phyloP scores from a whole-genome alignment of 2,113 vertebrate species.

The Urocitellus parryii region DNA sequence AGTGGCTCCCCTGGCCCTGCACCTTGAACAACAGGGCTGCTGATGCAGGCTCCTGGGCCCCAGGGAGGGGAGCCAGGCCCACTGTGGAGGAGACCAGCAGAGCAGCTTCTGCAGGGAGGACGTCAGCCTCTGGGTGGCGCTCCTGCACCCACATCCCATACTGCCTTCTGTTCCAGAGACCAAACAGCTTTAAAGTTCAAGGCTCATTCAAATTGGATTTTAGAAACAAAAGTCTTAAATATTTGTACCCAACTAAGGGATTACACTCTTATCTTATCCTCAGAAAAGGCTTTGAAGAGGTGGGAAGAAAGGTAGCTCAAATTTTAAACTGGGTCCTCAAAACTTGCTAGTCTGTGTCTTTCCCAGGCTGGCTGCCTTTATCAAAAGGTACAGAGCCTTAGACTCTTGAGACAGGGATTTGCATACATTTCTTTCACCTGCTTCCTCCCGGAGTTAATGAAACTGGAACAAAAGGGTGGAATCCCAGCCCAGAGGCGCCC shows the following conservation, averaged over 20 bases:
- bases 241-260: constrained; percentile 84
- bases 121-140: not conserved
- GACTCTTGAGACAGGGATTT: constrained; percentile 84
- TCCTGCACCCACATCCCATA: too few species aligned
- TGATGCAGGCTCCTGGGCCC: not conserved
- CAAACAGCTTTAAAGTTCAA: constrained; percentile 85
- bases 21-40: not conserved
- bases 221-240: constrained; percentile 86
- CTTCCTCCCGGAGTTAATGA: constrained; percentile 84
- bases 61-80: not conserved
- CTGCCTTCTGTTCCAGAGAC: constrained; percentile 77
- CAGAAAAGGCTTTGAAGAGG: constrained; percentile 80
- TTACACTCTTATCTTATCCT: constrained; percentile 85
- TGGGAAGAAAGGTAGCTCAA: constrained; percentile 74
- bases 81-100: not conserved
- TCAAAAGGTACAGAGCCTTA: constrained; percentile 83
- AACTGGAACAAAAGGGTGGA: constrained; percentile 57
- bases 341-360: constrained; percentile 72
- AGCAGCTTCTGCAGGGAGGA: not conserved
- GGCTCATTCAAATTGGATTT: constrained; percentile 87
- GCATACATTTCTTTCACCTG: constrained; percentile 88
- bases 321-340: constrained; percentile 85
- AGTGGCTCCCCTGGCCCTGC: too few species aligned
- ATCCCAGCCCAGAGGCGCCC: constrained; percentile 14
- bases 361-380: constrained; percentile 82